Base-by-base conservation (phyloP, 2,888 invertebrate genomes). In the Thelaira solivaga region DNA sequence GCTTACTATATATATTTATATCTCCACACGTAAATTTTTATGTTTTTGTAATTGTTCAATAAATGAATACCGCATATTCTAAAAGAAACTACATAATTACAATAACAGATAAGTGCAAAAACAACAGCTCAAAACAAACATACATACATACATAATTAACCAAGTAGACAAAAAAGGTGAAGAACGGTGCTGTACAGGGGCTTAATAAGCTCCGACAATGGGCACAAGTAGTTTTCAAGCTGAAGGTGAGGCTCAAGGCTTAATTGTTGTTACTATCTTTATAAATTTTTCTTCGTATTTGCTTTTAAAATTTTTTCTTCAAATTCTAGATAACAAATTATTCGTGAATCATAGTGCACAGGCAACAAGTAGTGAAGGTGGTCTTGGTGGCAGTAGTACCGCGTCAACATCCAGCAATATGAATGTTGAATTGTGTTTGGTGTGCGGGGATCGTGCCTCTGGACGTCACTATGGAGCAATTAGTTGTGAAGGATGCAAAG, bases 401-500 rank as follows among this genome's bases (percentile, higher is more conserved):
- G 73, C 55, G 13, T 49, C 65, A 45, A 20, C 75, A 47, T 71
- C 76, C 39, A 69, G 76, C 59, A 85, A 78, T 71, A 84, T 87
- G 80, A 88, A 86, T 77, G 88, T 89, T 34, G 97, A 98, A 89
- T 91, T 97, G 61, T 98, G 98, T 89, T 94, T 98, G 16, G 98
- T 98, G 24, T 98, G 98, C 86, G 98, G 98, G 0, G 98, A 98
- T 88, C 91, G 97, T 78, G 98, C 98, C 8, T 97, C 97, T 29
- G 98, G 81, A 16, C 92, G 97, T 65, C 98, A 98, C 86, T 98
- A 98, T 90, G 98, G 98, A 65, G 95, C 95, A 24, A 93, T 93
- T 76, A 95, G 95, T 84, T 96, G 96, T 89, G 96, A 96, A 91
- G 98, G 98, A 2, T 99, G 98, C 89, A 99, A 99, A 89, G 98